Conservation (phyloP, 2,113 vertebrate genomes). For the Perca schrenkii region DNA sequence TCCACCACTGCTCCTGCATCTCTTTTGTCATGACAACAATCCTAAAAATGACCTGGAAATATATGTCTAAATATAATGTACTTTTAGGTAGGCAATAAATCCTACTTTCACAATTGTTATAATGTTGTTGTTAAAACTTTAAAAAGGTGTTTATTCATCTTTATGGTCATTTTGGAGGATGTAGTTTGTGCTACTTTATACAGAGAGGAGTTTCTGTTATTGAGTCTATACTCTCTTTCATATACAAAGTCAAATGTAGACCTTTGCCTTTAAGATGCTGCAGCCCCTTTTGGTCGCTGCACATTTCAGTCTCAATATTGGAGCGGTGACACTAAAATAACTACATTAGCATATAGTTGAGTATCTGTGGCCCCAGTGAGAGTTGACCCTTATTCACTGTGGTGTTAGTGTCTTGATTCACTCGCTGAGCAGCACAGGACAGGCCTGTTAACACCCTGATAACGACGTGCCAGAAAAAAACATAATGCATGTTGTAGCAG, state of each 20-base stretch:
- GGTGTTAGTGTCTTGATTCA: neutral
- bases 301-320: neutral
- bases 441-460: conserved; percentile 10
- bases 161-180: neutral
- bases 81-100: neutral
- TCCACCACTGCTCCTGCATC: too few relatives aligned
- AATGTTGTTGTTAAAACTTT: neutral
- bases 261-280: neutral
- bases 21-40: neutral
- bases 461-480: conserved; percentile 14
- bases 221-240: neutral
- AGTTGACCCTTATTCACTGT: neutral
- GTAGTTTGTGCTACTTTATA: too few relatives aligned
- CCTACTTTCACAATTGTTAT: neutral
- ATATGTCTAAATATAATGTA: neutral
- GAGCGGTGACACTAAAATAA: neutral
- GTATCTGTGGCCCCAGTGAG: neutral
- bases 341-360: conserved; percentile 1
- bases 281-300: neutral
- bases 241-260: neutral
- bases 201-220: neutral
- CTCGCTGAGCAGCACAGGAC: neutral
- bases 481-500: conserved; percentile 2
- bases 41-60: neutral
- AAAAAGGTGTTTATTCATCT: neutral